phyloP scores from a whole-genome alignment of 2,797 vertebrate species.

The Mormyrops boulengeri region DNA sequence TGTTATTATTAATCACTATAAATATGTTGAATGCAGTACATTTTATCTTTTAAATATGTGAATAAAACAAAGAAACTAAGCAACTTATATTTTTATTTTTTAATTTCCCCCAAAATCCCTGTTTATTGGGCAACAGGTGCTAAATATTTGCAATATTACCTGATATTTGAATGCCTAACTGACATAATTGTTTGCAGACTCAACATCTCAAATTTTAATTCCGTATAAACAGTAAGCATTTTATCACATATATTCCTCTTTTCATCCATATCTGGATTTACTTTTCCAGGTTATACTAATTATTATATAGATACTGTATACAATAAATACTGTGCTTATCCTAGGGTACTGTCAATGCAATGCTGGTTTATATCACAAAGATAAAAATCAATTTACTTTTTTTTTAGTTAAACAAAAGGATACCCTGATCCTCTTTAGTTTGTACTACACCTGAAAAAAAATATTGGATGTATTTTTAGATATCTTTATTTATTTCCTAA shows the following conservation, averaged over 20 bases:
- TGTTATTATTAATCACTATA: background rate
- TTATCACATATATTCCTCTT: background rate
- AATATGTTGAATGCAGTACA: background rate
- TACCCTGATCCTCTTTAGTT: background rate
- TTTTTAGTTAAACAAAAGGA: background rate
- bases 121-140: background rate
- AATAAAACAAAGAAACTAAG: background rate
- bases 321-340: background rate
- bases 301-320: background rate
- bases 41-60: background rate
- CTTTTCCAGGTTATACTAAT: background rate
- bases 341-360: background rate
- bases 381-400: background rate
- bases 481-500: slow-evolving; percentile 3
- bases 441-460: background rate
- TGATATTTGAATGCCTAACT: background rate
- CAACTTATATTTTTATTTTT: background rate
- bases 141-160: background rate
- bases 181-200: background rate
- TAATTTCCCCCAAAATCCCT: background rate
- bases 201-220: background rate
- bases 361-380: background rate
- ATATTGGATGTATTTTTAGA: background rate
- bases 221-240: background rate
- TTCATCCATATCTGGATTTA: background rate